Evolutionary conservation across 2,888 invertebrate species (phyloP), one percentile per base, ranked within the genome.

Genomic region (Yponomeuta sedellus): DNA sequence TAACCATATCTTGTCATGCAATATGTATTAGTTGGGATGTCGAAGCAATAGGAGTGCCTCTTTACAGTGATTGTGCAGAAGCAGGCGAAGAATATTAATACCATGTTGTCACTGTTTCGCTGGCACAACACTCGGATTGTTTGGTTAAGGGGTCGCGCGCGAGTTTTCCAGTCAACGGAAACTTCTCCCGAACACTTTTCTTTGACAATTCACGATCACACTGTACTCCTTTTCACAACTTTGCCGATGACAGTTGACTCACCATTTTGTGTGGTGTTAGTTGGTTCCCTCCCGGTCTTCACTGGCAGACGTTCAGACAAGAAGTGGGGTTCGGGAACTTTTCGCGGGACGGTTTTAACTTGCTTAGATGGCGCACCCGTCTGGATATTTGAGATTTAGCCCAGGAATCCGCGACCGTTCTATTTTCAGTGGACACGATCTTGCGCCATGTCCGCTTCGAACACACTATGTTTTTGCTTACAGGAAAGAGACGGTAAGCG

Each of bases 301-400:
- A 93, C 94, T 93, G 94, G 93, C 93, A 93, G 94, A 93, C 93
- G 93, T 89, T 92, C 93, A 92, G 93, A 94, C 94, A 94, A 94
- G 94, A 94, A 95, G 94, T 95, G 95, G 94, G 93, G 93, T 93
- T 92, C 91, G 86, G 92, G 91, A 92, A 91, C 92, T 92, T 92
- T 92, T 92, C 89, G 92, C 91, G 88, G 91, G 90, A 92, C 92
- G 92, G 93, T 94, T 94, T 94, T 94, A 94, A 94, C 94, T 92
- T 92, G 83, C 91, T 92, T 90, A 94, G 94, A 94, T 94, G 94
- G 94, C 94, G 94, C 94, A 92, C 88, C 80, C 81, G 86, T 89
- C 89, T 89, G 88, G 92, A 92, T 91, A 93, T 92, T 91, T 92
- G 93, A 92, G 92, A 92, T 92, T 92, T 90, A 85, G 91, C 92